Evolutionary conservation across 2,797 vertebrate genomes (phyloP), one percentile per base, ranked within the genome.

Genomic region (Rhinophrynus dorsalis): DNA sequence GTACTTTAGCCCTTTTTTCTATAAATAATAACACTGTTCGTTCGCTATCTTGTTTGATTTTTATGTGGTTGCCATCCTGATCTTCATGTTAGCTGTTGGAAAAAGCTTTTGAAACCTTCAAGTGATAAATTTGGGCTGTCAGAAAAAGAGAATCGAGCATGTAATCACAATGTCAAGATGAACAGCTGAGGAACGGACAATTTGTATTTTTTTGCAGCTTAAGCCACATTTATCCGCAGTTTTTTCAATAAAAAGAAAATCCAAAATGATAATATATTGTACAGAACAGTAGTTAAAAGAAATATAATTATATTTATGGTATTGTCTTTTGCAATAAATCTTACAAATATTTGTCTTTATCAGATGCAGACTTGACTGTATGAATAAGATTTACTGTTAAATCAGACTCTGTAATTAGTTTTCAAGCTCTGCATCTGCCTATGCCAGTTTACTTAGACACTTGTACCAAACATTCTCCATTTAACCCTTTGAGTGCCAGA

Each of bases 111-210:
- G 35, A 45, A 37, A 38, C 27, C 40, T 23, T 45, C 37, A 55
- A 55, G 30, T 62, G 67, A 63, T 70, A 55, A 62, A 62, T 63
- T 29, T 56, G 50, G 6, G 35, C 67, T 70, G 67, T 70, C 67
- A 62, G 21, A 21, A 17, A 11, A 21, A 62, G 44, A 62, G 38
- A n/a, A n/a, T 42, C 67, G 62, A 18, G 47, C 67, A 60, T 61
- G 47, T 69, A 69, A 69, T 69, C 67, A 62, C 67, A 51, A 60
- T 59, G 66, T 68, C 66, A 45, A 17, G 12, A 17, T 3, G 32
- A 62, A 32, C 26, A 2, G 37, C 10, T 33, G 45, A 61, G 24
- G 15, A 42, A 29, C 33, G 20, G 30, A 54, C 44, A 27, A 37
- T 62, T 24, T 12, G 23, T 20, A 55, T 10, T 17, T 60, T 35